phyloP scores from a whole-genome alignment of 2,113 vertebrate species.

The Conger conger region DNA sequence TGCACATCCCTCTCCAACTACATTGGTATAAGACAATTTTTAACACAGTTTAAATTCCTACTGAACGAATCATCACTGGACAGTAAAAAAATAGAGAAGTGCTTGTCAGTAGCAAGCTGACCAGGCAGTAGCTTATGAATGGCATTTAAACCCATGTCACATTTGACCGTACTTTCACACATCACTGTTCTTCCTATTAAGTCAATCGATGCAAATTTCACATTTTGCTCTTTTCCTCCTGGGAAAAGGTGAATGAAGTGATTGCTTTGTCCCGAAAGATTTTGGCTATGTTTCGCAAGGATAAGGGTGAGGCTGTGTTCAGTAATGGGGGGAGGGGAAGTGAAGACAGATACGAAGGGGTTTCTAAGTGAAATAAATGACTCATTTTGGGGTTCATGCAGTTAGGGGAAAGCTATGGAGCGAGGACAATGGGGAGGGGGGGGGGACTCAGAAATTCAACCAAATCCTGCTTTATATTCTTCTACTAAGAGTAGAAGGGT shows the following conservation, averaged over 20 bases:
- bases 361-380: not conserved
- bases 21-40: slow-evolving; percentile 11
- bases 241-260: not conserved
- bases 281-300: not conserved
- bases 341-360: not conserved
- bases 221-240: not conserved
- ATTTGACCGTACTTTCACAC: not conserved
- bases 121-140: not conserved
- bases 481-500: not conserved
- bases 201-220: not conserved
- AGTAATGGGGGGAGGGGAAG: not conserved
- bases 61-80: not conserved
- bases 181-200: not conserved
- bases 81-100: not conserved
- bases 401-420: not conserved
- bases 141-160: not conserved
- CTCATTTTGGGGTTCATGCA: not conserved
- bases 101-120: not conserved
- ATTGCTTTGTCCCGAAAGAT: not conserved
- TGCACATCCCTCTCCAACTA: not conserved
- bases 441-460: not conserved
- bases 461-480: not conserved
- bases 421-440: too few relatives aligned
- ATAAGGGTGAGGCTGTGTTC: not conserved
- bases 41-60: not conserved